Evolutionary conservation across 2,888 invertebrate genomes (phyloP).

Genomic region (Helicoverpa assulta): DNA sequence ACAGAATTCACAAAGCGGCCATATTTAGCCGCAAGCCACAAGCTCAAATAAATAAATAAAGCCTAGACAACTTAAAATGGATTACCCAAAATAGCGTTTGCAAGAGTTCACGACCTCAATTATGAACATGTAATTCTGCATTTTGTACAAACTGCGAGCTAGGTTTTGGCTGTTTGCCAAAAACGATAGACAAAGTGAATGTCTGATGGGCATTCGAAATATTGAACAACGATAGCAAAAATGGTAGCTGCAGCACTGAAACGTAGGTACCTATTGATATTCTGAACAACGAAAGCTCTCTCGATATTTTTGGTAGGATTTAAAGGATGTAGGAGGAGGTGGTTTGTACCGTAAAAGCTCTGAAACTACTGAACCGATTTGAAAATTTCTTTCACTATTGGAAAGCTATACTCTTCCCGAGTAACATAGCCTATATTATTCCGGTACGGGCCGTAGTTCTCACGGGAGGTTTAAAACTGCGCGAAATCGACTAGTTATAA

Average conservation of each 20-base stretch:
- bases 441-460: too few species aligned
- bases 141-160: slow-evolving; percentile 2
- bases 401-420: too few species aligned
- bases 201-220: neutral
- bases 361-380: too few species aligned
- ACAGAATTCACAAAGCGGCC: too few species aligned
- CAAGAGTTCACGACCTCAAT: slow-evolving; percentile 39
- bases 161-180: slow-evolving; percentile 32
- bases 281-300: neutral
- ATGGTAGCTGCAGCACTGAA: too few species aligned
- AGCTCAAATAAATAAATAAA: neutral
- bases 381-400: too few species aligned
- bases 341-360: too few species aligned
- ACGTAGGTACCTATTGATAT: neutral
- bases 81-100: slow-evolving; percentile 5
- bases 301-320: neutral
- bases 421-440: too few species aligned
- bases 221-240: neutral
- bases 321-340: neutral
- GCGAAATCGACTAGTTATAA: too few species aligned
- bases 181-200: neutral
- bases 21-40: neutral
- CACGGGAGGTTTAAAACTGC: too few species aligned
- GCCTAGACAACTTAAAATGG: neutral
- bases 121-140: slow-evolving; percentile 12